Conservation (phyloP, 2,888 invertebrate species). For the Pediacus dermestoides region DNA sequence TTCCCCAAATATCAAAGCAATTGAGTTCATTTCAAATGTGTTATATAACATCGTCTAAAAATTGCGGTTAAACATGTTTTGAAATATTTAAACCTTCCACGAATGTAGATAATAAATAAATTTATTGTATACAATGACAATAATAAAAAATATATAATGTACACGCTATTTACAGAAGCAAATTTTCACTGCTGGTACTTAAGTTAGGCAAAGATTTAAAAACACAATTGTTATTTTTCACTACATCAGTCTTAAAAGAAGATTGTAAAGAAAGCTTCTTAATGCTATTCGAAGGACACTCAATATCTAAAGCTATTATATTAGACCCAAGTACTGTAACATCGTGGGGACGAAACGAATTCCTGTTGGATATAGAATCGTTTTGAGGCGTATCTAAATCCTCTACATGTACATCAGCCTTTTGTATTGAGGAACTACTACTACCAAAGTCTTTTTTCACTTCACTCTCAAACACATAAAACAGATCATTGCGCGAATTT, state of each 20-base stretch:
- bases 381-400: constrained; percentile 31
- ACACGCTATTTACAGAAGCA: constrained; percentile 52
- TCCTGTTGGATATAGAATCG: constrained; percentile 15
- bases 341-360: too few relatives aligned
- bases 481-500: constrained; percentile 40
- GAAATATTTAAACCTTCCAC: too few relatives aligned
- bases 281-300: constrained; percentile 43
- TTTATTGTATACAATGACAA: constrained; percentile 4
- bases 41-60: too few relatives aligned
- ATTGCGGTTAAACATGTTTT: too few relatives aligned
- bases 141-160: constrained; percentile 17
- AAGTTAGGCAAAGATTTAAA: constrained; percentile 68
- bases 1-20: too few relatives aligned
- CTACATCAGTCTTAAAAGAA: constrained; percentile 41
- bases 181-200: constrained; percentile 64
- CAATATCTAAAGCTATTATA: constrained; percentile 53
- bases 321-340: too few relatives aligned
- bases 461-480: constrained; percentile 43
- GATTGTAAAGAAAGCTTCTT: constrained; percentile 37
- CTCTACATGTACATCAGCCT: constrained; percentile 40
- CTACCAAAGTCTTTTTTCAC: constrained; percentile 28
- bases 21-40: too few relatives aligned
- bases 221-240: constrained; percentile 45
- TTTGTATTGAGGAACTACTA: constrained; percentile 38
- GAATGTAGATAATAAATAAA: constrained; percentile 7